Conservation (phyloP, 2,797 vertebrate species). For the Artibeus jamaicensis region DNA sequence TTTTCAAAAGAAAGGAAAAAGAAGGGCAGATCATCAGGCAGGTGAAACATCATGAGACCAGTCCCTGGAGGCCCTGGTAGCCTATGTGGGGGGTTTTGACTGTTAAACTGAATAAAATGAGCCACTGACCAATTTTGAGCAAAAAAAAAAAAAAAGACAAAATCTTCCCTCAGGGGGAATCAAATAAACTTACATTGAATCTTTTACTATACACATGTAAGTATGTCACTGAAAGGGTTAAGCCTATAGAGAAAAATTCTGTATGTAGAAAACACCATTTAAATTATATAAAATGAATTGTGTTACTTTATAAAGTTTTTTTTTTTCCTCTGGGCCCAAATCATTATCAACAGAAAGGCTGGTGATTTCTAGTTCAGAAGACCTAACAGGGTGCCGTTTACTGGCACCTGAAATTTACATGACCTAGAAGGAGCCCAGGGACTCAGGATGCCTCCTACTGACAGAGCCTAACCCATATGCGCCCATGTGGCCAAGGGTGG, state of each 20-base stretch:
- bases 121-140: not conserved
- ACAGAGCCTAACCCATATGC: not conserved
- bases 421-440: not conserved
- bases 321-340: not conserved
- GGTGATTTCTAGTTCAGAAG: not conserved
- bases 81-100: not conserved
- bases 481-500: not conserved
- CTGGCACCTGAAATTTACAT: not conserved
- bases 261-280: not conserved
- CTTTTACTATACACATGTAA: not conserved
- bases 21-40: not conserved
- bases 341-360: not conserved
- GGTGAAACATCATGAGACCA: not conserved
- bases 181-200: not conserved
- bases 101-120: not conserved
- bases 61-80: not conserved
- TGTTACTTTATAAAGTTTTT: not conserved
- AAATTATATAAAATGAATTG: not conserved
- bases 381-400: not conserved
- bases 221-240: not conserved
- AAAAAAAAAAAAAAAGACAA: constrained; percentile 1
- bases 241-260: not conserved
- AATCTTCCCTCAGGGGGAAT: not conserved
- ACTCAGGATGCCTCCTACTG: not conserved
- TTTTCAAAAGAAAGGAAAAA: not conserved